Evolutionary conservation across 2,888 invertebrate genomes (phyloP), one percentile per base, ranked within the genome.

Genomic region (Dermolepida albohirtum): DNA sequence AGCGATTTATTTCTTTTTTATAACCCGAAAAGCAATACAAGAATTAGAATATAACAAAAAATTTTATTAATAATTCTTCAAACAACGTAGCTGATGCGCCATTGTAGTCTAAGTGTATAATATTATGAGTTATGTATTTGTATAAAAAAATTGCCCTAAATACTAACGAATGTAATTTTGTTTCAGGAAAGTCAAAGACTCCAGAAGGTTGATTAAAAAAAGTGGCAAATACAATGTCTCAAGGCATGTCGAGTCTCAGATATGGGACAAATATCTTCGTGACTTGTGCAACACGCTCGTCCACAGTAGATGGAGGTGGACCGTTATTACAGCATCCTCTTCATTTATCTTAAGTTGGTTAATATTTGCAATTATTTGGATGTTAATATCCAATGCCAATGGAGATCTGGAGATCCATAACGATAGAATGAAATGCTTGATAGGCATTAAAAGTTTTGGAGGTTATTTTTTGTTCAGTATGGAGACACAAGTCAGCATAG

Each of bases 401-500:
- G 93, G 93, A 0, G 95, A 95, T 78, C 86, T 92, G n/a, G 86
- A 77, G 27, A 64, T 88, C 0, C 87, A 87, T 50, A 87, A 89
- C n/a, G 83, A 81, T 71, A 22, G 79, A 76, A 39, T 29, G 11
- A 84, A 84, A 0, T 90, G 90, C 71, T 85, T 89, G 39, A 85
- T 84, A 4, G 90, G 90, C 0, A 89, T 89, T 0, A 83, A 85
- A 0, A 86, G 86, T 12, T 90, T 90, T 68, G 87, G 89, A 29
- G 89, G 89, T 0, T 85, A 89, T 69, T 88, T 95, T 69, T 87
- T 95, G 80, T 94, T 95, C 86, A 92, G 94, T 47, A 89, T 96
- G 69, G 96, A 96, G 82, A 95, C 94, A 0, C 83, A 88, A 85
- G 88, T 89, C 77, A 89, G 94, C 0, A 93, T 95, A 43, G 96